Percentiles rank a stretch among this genome's conserved stretches.
Conservation (phyloP, 2,888 invertebrate genomes). For the Drosophila kokeensis region DNA sequence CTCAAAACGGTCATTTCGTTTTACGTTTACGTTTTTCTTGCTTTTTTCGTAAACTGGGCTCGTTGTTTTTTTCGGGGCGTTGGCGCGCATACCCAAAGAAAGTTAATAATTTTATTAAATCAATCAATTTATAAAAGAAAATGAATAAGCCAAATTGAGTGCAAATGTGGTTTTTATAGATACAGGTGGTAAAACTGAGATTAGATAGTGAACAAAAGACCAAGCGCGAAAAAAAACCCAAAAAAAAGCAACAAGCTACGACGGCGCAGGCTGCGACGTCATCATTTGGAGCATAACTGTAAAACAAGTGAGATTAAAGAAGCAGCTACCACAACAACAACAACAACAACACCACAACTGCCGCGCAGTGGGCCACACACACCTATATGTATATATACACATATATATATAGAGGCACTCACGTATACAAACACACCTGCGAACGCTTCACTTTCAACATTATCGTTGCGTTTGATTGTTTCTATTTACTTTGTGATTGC, state of each 20-base stretch:
- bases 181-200: slow-evolving; percentile 26
- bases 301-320: slow-evolving; percentile 71
- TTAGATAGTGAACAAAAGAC: slow-evolving; percentile 61
- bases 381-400: slow-evolving; percentile 9
- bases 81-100: slow-evolving; percentile 58
- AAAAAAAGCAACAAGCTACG: slow-evolving; percentile 57
- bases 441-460: slow-evolving; percentile 77
- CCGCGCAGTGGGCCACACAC: slow-evolving; percentile 54
- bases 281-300: slow-evolving; percentile 75
- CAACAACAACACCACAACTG: slow-evolving; percentile 22
- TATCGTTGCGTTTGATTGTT: slow-evolving; percentile 76
- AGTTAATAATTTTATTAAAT: slow-evolving; percentile 46
- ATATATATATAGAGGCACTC: slow-evolving; percentile 3
- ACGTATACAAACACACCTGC: slow-evolving; percentile 58
- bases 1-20: slow-evolving; percentile 78
- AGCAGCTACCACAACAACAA: slow-evolving; percentile 34
- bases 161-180: slow-evolving; percentile 4
- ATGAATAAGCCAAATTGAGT: slow-evolving; percentile 37
- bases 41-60: slow-evolving; percentile 43
- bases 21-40: slow-evolving; percentile 68
- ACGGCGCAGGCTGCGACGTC: slow-evolving; percentile 56
- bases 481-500: slow-evolving; percentile 73
- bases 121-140: slow-evolving; percentile 13
- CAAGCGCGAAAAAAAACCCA: slow-evolving; percentile 25
- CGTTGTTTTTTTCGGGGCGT: slow-evolving; percentile 70